Base-by-base conservation (phyloP, 2,113 vertebrate species). In the Silurus meridionalis region DNA sequence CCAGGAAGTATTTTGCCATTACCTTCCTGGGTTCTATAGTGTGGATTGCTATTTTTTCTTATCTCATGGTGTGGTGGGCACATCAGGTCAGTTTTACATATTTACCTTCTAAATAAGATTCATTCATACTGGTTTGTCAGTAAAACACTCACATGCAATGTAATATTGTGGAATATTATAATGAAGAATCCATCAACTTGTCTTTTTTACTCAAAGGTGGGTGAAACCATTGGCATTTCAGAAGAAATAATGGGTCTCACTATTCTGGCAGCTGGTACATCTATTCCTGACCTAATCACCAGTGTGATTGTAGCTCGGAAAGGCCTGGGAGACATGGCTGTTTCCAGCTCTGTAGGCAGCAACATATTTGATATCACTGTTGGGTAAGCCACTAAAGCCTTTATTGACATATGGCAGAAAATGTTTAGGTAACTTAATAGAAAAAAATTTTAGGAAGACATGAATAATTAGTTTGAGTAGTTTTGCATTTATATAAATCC, bases 51-150 rank as follows among this genome's bases (percentile, higher is more conserved):
- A 87, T 93, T 5, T 98, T 98, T 91, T 99, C 98, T 60, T 99
- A 99, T 90, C 96, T 99, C 86, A 98, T 99, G 98, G 97, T 99
- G 91, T 99, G 97, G 97, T 99, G 97, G 98, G 98, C 98, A 80
- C 98, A 99, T 94, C 98, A 99, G 97, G 98, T 99, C 87, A 95
- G 95, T 92, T 58, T 7, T 75, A 72, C 72, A 74, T 15, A 46
- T 28, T 67, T 66, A 9, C 17, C 3, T 61, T 3, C 37, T 23
- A 21, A 19, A 6, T 11, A 46, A 80, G 48, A 48, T 58, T 79
- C 21, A 58, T 57, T 57, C 37, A 37, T 37, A 9, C 2, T 78
- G 48, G 15, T 66, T 25, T 17, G 28, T n/a, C 63, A 67, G 61
- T 85, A 60, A 25, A 78, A 77, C 21, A 57, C 4, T 71, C 19